Evolutionary conservation across 2,888 invertebrate species (phyloP).

Genomic region (Diogma glabrata): DNA sequence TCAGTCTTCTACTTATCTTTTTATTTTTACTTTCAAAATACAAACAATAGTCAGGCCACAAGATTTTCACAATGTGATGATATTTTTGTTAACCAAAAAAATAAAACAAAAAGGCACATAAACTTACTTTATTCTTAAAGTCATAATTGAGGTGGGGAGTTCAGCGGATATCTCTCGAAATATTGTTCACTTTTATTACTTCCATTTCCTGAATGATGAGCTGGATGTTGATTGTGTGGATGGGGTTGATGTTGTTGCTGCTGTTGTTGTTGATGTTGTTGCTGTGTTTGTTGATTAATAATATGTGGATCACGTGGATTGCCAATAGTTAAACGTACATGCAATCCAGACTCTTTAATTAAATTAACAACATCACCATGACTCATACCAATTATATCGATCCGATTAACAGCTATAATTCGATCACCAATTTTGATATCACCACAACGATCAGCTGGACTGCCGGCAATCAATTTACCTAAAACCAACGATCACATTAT

Average conservation of each 20-base stretch:
- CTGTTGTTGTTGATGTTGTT: conserved; percentile 1
- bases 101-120: no score
- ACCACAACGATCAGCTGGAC: conserved; percentile 90
- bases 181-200: conserved; percentile 16
- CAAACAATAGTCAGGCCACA: no score
- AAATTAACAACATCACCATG: conserved; percentile 96
- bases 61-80: no score
- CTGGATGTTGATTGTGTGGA: not conserved
- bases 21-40: no score
- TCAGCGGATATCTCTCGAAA: conserved; percentile 18
- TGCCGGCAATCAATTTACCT: conserved; percentile 90
- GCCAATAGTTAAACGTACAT: conserved; percentile 72
- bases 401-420: conserved; percentile 89
- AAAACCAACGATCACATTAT: conserved; percentile 18
- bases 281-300: conserved; percentile 5
- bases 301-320: conserved; percentile 22
- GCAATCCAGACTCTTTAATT: conserved; percentile 90
- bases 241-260: conserved; percentile 21
- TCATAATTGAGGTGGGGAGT: conserved; percentile 32
- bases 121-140: conserved; percentile 21
- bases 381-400: conserved; percentile 79
- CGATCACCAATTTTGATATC: conserved; percentile 87
- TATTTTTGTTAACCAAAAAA: no score
- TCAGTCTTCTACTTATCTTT: no score
- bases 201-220: not conserved